A percentile compares a stretch with the other conserved stretches of the same genome.
These are phyloP conservation scores for Punctoribates punctum DNA, from an alignment of 2,888 invertebrate species.

Conservation along the genomic window DNA sequence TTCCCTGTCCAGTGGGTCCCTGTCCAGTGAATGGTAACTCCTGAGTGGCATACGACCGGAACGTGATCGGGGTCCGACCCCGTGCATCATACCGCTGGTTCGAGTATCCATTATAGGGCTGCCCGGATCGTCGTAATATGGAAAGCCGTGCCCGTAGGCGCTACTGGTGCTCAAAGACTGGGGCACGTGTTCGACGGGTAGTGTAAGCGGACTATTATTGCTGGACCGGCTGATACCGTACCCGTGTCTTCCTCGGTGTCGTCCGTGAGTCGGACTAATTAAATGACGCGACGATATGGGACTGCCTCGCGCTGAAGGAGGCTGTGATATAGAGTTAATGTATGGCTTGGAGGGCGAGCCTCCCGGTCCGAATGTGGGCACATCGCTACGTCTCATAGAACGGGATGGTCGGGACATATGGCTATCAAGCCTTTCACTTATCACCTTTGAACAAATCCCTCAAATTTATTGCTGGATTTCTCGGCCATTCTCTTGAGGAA, in stretches of 20 bases:
- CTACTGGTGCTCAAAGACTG: slow-evolving; percentile 47
- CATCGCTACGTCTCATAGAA: slow-evolving; percentile 39
- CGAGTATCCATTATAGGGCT: slow-evolving; percentile 47
- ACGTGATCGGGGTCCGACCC: slow-evolving; percentile 21
- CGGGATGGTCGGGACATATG: slow-evolving; percentile 30
- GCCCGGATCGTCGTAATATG: slow-evolving; percentile 47
- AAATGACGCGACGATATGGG: slow-evolving; percentile 45
- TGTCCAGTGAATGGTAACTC: slow-evolving; percentile 62
- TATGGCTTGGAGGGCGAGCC: slow-evolving; percentile 42
- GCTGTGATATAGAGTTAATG: slow-evolving; percentile 47
- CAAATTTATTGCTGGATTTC: too few relatives aligned
- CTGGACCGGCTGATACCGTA: slow-evolving; percentile 48
- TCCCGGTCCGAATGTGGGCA: slow-evolving; percentile 41
- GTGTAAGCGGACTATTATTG: slow-evolving; percentile 47
- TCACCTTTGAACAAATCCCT: too few relatives aligned
- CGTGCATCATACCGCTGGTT: slow-evolving; percentile 36
- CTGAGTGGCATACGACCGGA: slow-evolving; percentile 51
- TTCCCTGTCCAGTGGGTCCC: slow-evolving; percentile 66
- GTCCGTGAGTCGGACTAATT: slow-evolving; percentile 44
- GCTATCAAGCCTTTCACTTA: too few relatives aligned
- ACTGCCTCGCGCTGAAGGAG: slow-evolving; percentile 46
- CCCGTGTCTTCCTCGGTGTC: slow-evolving; percentile 41
- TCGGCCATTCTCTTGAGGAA: too few relatives aligned
- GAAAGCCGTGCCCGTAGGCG: slow-evolving; percentile 46
- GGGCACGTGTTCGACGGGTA: slow-evolving; percentile 47